phyloP scores from a whole-genome alignment of 2,797 vertebrate species.

The Heteromormyrus szaboi region DNA sequence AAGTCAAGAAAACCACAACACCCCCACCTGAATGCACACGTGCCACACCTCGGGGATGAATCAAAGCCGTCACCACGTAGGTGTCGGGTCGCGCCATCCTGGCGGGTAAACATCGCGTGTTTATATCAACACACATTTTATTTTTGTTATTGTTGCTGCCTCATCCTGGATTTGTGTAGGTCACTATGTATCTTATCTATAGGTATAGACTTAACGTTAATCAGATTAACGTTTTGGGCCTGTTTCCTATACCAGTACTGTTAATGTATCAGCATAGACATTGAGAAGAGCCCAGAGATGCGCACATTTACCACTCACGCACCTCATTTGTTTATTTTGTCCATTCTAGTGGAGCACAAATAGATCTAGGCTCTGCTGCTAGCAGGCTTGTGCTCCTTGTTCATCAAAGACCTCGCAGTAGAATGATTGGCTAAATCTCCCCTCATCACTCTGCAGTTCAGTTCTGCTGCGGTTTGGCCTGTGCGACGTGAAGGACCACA shows the following conservation, averaged over 20 bases:
- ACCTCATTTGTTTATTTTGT: not conserved
- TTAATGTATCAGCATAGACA: not conserved
- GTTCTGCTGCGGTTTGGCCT: not conserved
- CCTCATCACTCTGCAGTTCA: not conserved
- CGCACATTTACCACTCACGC: not conserved
- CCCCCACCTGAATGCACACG: not conserved
- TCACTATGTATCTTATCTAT: not conserved
- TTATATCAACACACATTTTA: not conserved
- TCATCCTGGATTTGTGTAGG: not conserved
- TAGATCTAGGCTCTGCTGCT: not conserved
- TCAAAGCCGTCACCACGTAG: not conserved
- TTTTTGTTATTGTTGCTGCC: not conserved
- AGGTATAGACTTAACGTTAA: not conserved
- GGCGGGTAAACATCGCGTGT: not conserved
- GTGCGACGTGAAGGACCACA: not conserved
- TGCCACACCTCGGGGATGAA: not conserved
- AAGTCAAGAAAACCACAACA: not conserved
- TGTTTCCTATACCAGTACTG: not conserved
- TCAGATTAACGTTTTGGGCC: not conserved
- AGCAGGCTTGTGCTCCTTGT: not conserved
- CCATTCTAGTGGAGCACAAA: not conserved
- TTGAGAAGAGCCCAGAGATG: not conserved
- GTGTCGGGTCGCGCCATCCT: not conserved
- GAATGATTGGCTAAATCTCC: not conserved
- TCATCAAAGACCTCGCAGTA: not conserved